A percentile compares a stretch with the other conserved stretches of the same genome.
Evolutionary conservation across 2,797 vertebrate species (phyloP).

Genomic region (Amazonetta brasiliensis): DNA sequence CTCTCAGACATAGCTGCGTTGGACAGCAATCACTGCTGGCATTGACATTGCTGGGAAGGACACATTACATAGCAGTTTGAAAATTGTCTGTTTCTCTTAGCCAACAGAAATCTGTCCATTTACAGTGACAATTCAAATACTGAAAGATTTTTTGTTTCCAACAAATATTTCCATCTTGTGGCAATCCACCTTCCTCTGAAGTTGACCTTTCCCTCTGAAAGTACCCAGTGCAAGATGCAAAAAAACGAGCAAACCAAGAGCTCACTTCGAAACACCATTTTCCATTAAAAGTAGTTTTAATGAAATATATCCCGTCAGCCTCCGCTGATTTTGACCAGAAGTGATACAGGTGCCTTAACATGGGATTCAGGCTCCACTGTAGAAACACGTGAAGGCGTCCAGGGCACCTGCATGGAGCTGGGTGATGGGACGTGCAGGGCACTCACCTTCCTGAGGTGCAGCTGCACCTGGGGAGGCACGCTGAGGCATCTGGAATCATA

Average conservation of each 20-base stretch:
- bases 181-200: not conserved
- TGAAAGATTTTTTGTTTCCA: not conserved
- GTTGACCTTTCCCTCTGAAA: constrained; percentile 38
- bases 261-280: not conserved
- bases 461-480: not conserved
- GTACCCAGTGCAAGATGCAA: not conserved
- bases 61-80: constrained; percentile 1
- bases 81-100: constrained; percentile 46
- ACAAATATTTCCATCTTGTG: constrained; percentile 44
- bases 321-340: not conserved
- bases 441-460: not conserved
- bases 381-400: not conserved
- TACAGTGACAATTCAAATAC: constrained; percentile 51
- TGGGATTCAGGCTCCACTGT: not conserved
- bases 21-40: constrained; percentile 1
- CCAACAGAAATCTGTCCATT: not conserved
- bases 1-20: not conserved
- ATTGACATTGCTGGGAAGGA: constrained; percentile 33
- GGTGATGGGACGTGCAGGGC: not conserved
- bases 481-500: not conserved
- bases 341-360: not conserved
- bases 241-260: constrained; percentile 1
- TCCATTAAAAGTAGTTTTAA: constrained; percentile 41
- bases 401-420: not conserved
- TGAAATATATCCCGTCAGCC: not conserved